A percentile compares a stretch with the other conserved stretches of the same genome.
Conservation (phyloP, 2,888 invertebrate species). For the Eustalomyia histrio region DNA sequence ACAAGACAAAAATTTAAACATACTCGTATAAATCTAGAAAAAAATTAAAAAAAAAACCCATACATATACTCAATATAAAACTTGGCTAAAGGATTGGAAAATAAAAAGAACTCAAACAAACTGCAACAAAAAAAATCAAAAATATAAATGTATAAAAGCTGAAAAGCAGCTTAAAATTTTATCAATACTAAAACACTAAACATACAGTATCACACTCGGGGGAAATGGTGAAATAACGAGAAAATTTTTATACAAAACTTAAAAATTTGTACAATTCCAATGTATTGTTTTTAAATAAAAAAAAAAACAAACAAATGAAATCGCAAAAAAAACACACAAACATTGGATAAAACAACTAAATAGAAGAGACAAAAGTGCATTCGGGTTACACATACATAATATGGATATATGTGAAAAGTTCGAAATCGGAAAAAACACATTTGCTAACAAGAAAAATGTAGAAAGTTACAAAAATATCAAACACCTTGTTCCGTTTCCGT, state of each 20-base stretch:
- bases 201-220: conserved; percentile 55
- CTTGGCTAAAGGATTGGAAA: conserved; percentile 47
- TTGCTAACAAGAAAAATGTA: conserved; percentile 31
- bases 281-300: conserved; percentile 39
- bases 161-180: conserved; percentile 61
- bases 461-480: conserved; percentile 63
- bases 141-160: conserved; percentile 40
- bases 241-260: conserved; percentile 9
- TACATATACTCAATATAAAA: conserved; percentile 18
- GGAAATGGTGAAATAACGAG: conserved; percentile 46
- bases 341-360: conserved; percentile 7
- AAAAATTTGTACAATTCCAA: conserved; percentile 1
- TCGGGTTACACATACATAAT: conserved; percentile 11
- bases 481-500: conserved; percentile 64
- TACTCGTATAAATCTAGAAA: background rate
- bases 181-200: conserved; percentile 62
- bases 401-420: background rate
- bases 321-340: conserved; percentile 5
- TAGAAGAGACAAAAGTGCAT: conserved; percentile 51
- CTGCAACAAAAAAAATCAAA: background rate
- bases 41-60: background rate
- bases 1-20: background rate
- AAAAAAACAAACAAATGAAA: conserved; percentile 34
- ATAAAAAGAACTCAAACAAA: background rate
- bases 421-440: background rate